Percentiles rank a stretch among this genome's conserved stretches.
These are phyloP conservation scores for Chelonus formosanus DNA, from an alignment of 2,888 invertebrate species.

Conservation along the genomic window DNA sequence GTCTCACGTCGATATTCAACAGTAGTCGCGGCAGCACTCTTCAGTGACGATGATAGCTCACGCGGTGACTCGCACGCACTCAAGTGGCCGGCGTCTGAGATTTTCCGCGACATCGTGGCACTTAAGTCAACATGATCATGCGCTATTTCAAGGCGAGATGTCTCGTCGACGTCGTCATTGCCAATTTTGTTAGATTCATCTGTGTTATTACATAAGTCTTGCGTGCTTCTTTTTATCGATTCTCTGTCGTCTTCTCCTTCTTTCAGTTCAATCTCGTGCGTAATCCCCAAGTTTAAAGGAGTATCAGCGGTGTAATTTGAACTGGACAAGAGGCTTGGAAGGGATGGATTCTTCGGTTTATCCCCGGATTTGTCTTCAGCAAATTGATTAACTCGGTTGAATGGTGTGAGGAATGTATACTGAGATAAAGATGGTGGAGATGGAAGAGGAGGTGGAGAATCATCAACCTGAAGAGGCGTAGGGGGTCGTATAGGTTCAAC, in stretches of 20 bases:
- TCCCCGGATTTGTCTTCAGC: not conserved
- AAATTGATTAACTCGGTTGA: conserved; percentile 34
- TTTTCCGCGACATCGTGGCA: conserved; percentile 35
- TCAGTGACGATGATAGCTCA: conserved; percentile 25
- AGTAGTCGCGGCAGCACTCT: conserved; percentile 23
- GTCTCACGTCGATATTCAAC: conserved; percentile 29
- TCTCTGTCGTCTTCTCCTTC: not conserved
- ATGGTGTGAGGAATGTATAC: conserved; percentile 40
- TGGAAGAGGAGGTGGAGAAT: conserved; percentile 30
- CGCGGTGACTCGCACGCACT: conserved; percentile 33
- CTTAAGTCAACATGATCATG: conserved; percentile 38
- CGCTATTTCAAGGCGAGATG: conserved; percentile 44
- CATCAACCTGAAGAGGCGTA: conserved; percentile 22
- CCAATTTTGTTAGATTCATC: conserved; percentile 39
- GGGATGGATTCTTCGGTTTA: conserved; percentile 41
- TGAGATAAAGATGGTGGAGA: not conserved
- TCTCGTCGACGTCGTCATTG: conserved; percentile 39
- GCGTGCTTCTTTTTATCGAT: conserved; percentile 15
- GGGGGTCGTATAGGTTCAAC: conserved; percentile 42
- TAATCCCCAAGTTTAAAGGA: conserved; percentile 21
- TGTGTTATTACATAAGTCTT: conserved; percentile 36
- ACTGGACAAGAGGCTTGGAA: conserved; percentile 35
- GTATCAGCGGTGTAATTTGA: conserved; percentile 24
- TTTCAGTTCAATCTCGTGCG: conserved; percentile 17
- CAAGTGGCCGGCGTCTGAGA: conserved; percentile 32